Percentiles rank a stretch among this genome's conserved stretches.
Conservation (phyloP, 2,888 invertebrate genomes). For the Philhelius pedissequus region DNA sequence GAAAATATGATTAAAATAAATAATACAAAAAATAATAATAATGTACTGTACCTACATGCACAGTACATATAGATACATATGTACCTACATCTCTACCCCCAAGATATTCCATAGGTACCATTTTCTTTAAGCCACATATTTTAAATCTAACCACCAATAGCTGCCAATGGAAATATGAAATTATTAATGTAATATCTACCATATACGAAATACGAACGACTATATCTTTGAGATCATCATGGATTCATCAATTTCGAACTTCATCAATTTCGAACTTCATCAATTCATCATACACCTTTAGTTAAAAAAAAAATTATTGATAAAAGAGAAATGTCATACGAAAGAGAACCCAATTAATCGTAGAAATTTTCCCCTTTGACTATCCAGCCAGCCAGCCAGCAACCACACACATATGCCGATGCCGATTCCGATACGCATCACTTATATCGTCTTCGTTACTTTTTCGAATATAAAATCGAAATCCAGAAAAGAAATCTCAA, state of each 20-base stretch:
- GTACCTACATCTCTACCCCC: too few species aligned
- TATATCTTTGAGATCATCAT: background rate
- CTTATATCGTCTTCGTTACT: slow-evolving; percentile 42
- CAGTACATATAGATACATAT: too few species aligned
- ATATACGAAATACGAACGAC: too few species aligned
- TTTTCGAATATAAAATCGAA: slow-evolving; percentile 67
- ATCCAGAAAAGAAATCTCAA: slow-evolving; percentile 63
- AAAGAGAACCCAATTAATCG: background rate
- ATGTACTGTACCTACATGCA: too few species aligned
- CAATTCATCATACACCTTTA: background rate
- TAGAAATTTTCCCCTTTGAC: slow-evolving; percentile 16
- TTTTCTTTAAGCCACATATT: too few species aligned
- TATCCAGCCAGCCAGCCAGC: background rate
- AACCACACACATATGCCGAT: slow-evolving; percentile 22
- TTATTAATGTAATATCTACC: too few species aligned
- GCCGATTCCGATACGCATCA: background rate
- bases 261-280: background rate
- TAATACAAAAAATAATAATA: too few species aligned
- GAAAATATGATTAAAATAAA: too few species aligned
- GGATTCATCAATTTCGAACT: background rate
- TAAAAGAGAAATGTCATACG: background rate
- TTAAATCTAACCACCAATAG: too few species aligned
- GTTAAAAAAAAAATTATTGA: background rate
- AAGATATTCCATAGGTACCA: too few species aligned
- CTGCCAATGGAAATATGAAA: too few species aligned